These are phyloP conservation scores for Tangara arthus DNA, from an alignment of 2,797 vertebrate species.

Conservation along the genomic window DNA sequence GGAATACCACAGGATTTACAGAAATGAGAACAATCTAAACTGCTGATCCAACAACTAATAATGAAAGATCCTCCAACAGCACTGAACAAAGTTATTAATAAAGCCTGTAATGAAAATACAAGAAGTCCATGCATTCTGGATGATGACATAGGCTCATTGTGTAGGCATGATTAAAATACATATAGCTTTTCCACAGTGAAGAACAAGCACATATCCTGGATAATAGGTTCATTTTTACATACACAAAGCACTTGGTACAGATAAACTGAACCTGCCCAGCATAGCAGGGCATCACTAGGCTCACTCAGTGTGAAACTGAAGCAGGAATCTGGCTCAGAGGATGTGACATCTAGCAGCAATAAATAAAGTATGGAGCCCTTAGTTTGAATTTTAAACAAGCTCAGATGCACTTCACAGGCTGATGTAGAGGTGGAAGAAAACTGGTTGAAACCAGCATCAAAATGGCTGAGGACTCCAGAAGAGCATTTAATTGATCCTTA, in stretches of 20 bases:
- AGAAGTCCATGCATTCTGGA: neutral
- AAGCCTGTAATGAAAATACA: neutral
- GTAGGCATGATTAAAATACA: conserved; percentile 8
- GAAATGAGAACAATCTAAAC: neutral
- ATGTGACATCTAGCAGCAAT: neutral
- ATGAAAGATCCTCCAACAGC: neutral
- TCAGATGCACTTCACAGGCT: neutral
- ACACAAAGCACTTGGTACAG: neutral
- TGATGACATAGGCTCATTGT: neutral
- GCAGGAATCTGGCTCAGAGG: neutral
- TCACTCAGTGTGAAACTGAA: neutral
- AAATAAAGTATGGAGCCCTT: neutral
- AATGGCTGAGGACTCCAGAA: neutral
- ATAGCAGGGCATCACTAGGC: neutral
- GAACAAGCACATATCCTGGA: neutral
- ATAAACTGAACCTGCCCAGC: neutral
- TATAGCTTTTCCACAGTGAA: neutral
- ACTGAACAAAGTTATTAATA: neutral
- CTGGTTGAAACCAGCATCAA: neutral
- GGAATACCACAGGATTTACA: neutral
- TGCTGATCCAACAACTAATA: neutral
- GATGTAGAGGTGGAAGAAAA: neutral
- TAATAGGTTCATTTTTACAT: neutral
- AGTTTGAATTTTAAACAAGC: neutral
- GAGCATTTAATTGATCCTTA: neutral